Conservation (phyloP, 2,888 invertebrate genomes). For the Drosophila neotestacea region DNA sequence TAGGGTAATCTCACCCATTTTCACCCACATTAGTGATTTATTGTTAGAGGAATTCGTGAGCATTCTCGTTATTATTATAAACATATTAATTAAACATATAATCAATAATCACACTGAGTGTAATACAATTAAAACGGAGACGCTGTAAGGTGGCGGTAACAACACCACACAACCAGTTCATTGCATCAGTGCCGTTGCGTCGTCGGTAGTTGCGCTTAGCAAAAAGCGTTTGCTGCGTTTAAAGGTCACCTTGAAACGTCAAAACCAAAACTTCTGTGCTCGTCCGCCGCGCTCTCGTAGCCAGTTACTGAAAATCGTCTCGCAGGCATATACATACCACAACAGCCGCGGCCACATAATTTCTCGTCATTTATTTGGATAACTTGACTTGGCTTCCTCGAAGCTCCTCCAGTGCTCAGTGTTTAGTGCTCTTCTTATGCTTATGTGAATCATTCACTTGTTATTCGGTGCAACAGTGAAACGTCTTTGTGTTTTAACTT, state of each 20-base stretch:
- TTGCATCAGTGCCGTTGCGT: slow-evolving; percentile 66
- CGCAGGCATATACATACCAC: slow-evolving; percentile 31
- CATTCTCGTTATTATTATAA: background rate
- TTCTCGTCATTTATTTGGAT: slow-evolving; percentile 51
- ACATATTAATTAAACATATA: slow-evolving; percentile 51
- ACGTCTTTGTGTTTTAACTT: slow-evolving; percentile 5
- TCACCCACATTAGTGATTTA: slow-evolving; percentile 38
- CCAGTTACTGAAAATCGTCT: slow-evolving; percentile 73
- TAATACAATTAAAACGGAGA: slow-evolving; percentile 8
- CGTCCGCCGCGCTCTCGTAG: slow-evolving; percentile 55
- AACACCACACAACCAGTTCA: slow-evolving; percentile 40
- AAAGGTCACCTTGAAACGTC: slow-evolving; percentile 85
- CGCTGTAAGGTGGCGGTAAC: background rate
- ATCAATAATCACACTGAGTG: slow-evolving; percentile 27
- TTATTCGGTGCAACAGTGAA: slow-evolving; percentile 2
- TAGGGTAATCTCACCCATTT: slow-evolving; percentile 54
- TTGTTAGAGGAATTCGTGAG: slow-evolving; percentile 33
- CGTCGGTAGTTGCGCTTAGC: slow-evolving; percentile 27
- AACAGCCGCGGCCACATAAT: slow-evolving; percentile 49
- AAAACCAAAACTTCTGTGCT: slow-evolving; percentile 77
- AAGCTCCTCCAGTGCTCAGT: slow-evolving; percentile 28
- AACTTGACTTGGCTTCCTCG: slow-evolving; percentile 22
- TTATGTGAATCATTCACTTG: slow-evolving; percentile 15
- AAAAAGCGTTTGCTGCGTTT: slow-evolving; percentile 66
- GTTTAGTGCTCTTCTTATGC: slow-evolving; percentile 4